phyloP scores from a whole-genome alignment of 2,888 invertebrate genomes.

The Drosophila aldrichi region DNA sequence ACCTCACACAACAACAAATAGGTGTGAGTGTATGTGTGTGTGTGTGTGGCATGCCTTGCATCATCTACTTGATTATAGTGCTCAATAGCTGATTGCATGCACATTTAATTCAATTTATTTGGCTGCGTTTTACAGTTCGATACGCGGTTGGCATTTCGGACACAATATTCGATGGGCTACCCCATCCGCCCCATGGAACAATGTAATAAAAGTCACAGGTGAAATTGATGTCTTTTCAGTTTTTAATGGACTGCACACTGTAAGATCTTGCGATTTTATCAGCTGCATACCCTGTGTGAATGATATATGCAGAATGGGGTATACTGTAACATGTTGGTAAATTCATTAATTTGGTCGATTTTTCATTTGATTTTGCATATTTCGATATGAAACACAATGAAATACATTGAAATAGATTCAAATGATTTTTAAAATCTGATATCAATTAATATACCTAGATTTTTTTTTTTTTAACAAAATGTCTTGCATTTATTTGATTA shows the following conservation, averaged over 20 bases:
- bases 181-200: constrained; percentile 21
- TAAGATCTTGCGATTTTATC: background rate
- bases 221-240: background rate
- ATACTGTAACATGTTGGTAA: too few species aligned
- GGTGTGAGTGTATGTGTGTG: background rate
- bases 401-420: too few species aligned
- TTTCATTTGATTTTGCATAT: too few species aligned
- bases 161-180: constrained; percentile 36
- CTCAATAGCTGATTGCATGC: constrained; percentile 54
- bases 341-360: too few species aligned
- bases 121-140: constrained; percentile 18
- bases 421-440: too few species aligned
- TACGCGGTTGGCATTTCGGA: constrained; percentile 25
- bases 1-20: constrained; percentile 15
- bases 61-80: constrained; percentile 31
- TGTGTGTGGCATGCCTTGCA: constrained; percentile 5
- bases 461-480: too few species aligned
- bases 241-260: constrained; percentile 36
- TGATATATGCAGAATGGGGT: background rate
- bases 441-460: too few species aligned
- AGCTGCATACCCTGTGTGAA: background rate
- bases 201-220: constrained; percentile 11
- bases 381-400: too few species aligned
- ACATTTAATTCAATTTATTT: constrained; percentile 70
- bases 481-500: too few species aligned